phyloP scores from a whole-genome alignment of 2,113 vertebrate species.

The Chloropsis cyanopogon region DNA sequence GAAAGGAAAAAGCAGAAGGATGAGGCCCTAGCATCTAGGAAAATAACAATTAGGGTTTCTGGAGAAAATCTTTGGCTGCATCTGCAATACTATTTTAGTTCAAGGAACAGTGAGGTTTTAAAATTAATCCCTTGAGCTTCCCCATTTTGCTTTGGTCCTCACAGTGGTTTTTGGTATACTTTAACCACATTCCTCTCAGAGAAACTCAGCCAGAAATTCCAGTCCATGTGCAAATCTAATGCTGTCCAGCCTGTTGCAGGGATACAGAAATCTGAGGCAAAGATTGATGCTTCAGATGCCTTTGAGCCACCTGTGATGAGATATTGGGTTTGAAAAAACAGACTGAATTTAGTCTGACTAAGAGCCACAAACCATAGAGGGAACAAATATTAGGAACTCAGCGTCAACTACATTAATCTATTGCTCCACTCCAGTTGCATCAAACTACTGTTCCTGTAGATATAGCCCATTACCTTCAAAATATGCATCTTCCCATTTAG shows the following conservation, averaged over 20 bases:
- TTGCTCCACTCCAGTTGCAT: background rate
- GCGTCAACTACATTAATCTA: background rate
- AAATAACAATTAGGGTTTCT: background rate
- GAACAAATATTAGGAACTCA: background rate
- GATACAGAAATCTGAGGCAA: background rate
- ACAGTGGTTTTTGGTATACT: background rate
- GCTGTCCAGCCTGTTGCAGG: accelerated
- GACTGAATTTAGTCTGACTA: background rate
- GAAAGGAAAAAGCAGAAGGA: background rate
- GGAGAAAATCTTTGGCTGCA: background rate
- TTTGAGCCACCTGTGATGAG: background rate
- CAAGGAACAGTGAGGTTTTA: background rate
- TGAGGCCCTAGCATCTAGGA: background rate
- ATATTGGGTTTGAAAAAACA: background rate
- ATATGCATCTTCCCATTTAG: background rate
- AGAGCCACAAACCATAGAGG: background rate
- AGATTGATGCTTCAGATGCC: background rate
- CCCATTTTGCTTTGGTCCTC: background rate
- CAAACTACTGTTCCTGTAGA: background rate
- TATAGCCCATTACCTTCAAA: background rate
- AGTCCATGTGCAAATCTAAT: background rate
- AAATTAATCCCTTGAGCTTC: background rate
- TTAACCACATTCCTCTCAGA: background rate
- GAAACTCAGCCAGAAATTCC: background rate
- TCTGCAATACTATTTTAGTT: background rate